Evolutionary conservation across 1,140 invertebrate genomes (phyloP).

Genomic region (Hyposmocoma kahamanoa): DNA sequence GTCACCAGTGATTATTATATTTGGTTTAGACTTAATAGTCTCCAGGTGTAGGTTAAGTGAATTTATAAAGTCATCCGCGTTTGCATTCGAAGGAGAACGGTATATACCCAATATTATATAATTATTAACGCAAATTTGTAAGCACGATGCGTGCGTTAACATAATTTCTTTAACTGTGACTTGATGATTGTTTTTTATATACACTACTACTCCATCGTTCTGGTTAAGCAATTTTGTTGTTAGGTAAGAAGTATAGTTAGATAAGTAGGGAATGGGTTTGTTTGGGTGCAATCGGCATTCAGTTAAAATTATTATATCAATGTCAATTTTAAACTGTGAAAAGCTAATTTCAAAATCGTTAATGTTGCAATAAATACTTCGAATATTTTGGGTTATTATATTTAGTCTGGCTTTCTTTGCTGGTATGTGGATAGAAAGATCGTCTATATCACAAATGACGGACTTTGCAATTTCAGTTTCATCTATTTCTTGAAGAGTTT

Average conservation of each 20-base stretch:
- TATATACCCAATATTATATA: conserved; percentile 9
- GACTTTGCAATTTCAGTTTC: background rate
- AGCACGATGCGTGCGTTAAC: background rate
- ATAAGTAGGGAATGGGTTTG: background rate
- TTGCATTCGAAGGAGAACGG: conserved; percentile 7
- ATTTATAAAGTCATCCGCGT: background rate
- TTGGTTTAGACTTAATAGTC: background rate
- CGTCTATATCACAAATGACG: background rate
- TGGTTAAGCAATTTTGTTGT: conserved; percentile 2
- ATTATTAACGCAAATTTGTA: conserved; percentile 8
- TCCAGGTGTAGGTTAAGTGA: background rate
- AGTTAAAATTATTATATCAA: conserved; percentile 9
- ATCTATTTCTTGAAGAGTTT: background rate
- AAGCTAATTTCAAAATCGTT: background rate
- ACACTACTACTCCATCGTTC: conserved; percentile 13
- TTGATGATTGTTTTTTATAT: conserved; percentile 4
- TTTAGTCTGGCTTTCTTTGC: background rate
- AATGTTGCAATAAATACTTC: conserved; percentile 11
- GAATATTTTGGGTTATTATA: conserved; percentile 6
- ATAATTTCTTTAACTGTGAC: background rate
- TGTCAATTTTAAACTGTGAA: background rate
- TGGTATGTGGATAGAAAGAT: background rate
- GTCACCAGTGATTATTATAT: background rate
- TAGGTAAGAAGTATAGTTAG: background rate
- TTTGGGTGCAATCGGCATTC: conserved; percentile 6